phyloP scores from a whole-genome alignment of 2,888 invertebrate species.

The Hirtodrosophila duncani region DNA sequence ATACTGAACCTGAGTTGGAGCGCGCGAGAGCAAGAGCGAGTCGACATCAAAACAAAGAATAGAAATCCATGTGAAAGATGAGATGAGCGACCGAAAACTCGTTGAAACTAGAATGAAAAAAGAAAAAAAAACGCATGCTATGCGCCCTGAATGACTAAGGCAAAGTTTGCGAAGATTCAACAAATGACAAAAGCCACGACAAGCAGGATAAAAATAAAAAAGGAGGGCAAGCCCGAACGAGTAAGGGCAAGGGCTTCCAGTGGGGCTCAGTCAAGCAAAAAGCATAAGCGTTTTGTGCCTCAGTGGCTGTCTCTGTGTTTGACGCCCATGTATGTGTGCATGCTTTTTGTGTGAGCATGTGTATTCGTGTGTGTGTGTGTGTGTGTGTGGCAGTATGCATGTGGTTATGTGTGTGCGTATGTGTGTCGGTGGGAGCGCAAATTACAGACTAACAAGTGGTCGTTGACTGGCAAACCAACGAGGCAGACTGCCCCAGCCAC shows the following conservation, averaged over 20 bases:
- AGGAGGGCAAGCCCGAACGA: too few relatives aligned
- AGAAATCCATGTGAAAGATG: constrained; percentile 40
- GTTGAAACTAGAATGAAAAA: constrained; percentile 27
- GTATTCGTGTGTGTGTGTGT: constrained; percentile 20
- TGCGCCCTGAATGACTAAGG: constrained; percentile 55
- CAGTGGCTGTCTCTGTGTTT: constrained; percentile 47
- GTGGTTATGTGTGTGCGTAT: constrained; percentile 6
- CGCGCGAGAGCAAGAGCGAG: constrained; percentile 49
- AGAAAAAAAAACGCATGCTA: constrained; percentile 32
- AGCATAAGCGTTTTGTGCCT: constrained; percentile 63
- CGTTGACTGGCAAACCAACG: constrained; percentile 73
- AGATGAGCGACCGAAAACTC: constrained; percentile 50
- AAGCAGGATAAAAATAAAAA: too few relatives aligned
- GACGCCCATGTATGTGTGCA: constrained; percentile 42
- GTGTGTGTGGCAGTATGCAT: constrained; percentile 1
- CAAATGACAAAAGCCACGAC: constrained; percentile 66
- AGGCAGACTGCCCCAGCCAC: constrained; percentile 59
- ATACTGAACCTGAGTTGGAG: constrained; percentile 13
- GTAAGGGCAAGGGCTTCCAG: constrained; percentile 7
- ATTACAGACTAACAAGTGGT: constrained; percentile 74
- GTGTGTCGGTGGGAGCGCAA: constrained; percentile 45
- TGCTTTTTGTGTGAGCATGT: constrained; percentile 5
- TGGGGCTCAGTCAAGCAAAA: constrained; percentile 48
- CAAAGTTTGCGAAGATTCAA: constrained; percentile 60
- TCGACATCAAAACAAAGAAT: constrained; percentile 66